phyloP scores from a whole-genome alignment of 2,797 vertebrate species.

The Neopelma chrysocephalum region DNA sequence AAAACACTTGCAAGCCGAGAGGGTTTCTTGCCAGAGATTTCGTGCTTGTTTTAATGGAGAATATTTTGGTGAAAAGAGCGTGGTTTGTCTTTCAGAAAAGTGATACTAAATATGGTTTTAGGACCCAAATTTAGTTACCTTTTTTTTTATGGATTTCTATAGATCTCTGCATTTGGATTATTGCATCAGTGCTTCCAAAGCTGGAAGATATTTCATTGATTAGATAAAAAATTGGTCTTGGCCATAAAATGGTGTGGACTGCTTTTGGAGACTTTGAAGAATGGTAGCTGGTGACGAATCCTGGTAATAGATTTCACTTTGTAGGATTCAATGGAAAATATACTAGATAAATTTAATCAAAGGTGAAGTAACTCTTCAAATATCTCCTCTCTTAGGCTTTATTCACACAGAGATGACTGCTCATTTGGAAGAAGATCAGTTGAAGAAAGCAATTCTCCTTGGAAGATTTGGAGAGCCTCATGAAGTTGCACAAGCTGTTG shows the following conservation, averaged over 20 bases:
- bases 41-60: neutral
- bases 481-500: constrained; percentile 85
- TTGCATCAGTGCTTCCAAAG: neutral
- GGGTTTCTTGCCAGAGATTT: neutral
- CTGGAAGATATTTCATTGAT: neutral
- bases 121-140: neutral
- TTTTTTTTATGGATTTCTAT: neutral
- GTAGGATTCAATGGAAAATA: neutral
- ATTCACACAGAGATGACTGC: constrained; percentile 92
- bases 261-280: neutral
- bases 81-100: neutral
- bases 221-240: neutral
- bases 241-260: neutral
- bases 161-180: neutral
- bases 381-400: constrained; percentile 80
- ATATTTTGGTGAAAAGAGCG: neutral
- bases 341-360: neutral
- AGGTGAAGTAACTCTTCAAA: neutral
- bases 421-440: constrained; percentile 79
- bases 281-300: neutral
- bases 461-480: constrained; percentile 86
- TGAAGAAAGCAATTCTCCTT: constrained; percentile 79
- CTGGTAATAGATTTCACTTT: neutral
- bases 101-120: neutral
- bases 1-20: neutral